Percentiles rank a stretch among this genome's conserved stretches.
These are phyloP conservation scores for Kradibia gibbosae DNA, from an alignment of 1,140 invertebrate genomes.

Conservation along the genomic window DNA sequence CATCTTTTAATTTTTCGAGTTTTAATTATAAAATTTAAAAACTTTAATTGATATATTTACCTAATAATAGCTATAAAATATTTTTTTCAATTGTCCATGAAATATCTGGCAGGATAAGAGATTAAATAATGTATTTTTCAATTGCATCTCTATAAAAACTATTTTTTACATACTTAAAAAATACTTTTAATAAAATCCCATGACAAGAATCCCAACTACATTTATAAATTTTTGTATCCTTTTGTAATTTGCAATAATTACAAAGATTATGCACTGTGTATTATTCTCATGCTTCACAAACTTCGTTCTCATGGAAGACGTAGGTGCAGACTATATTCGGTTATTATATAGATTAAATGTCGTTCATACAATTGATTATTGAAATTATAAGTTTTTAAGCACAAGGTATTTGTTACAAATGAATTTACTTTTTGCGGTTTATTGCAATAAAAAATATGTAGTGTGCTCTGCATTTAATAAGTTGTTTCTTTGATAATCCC, in stretches of 20 bases:
- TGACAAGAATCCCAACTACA: background rate
- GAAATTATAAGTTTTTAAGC: conserved; percentile 68
- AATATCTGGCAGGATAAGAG: too few relatives aligned
- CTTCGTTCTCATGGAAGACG: conserved; percentile 23
- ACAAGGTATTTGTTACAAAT: conserved; percentile 43
- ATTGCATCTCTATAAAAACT: background rate
- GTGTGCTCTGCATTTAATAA: conserved; percentile 63
- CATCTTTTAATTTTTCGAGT: too few relatives aligned
- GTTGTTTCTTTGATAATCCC: conserved; percentile 70
- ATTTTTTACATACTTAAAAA: background rate
- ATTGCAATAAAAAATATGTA: conserved; percentile 11
- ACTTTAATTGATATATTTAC: too few relatives aligned
- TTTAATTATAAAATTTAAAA: too few relatives aligned
- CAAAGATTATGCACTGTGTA: background rate
- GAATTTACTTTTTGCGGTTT: conserved; percentile 37
- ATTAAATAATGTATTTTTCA: too few relatives aligned
- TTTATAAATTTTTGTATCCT: background rate
- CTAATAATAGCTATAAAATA: too few relatives aligned
- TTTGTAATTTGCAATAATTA: background rate
- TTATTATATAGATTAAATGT: conserved; percentile 74
- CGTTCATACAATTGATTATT: conserved; percentile 74
- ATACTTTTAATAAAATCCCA: background rate
- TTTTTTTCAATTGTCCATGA: too few relatives aligned
- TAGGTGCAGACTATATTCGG: conserved; percentile 26
- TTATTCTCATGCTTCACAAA: background rate